Conservation (phyloP, 37 sponge, comb jelly and placozoan species). For the Axinella damicornis region DNA sequence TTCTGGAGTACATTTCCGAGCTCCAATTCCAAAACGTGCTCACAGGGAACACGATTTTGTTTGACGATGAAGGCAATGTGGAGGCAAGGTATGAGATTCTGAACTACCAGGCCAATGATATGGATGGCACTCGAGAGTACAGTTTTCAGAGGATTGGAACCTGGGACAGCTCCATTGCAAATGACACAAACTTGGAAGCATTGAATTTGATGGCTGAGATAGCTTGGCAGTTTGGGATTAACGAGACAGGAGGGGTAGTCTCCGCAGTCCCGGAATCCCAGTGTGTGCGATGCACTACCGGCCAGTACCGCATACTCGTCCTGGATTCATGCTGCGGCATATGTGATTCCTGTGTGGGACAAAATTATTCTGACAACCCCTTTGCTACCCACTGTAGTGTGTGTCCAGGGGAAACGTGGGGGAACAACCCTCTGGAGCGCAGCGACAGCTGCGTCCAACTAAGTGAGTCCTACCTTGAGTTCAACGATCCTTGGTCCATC, state of each 20-base stretch:
- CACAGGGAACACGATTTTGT: slow-evolving; percentile 52
- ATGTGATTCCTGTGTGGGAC: slow-evolving; percentile 72
- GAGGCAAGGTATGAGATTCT: slow-evolving; percentile 68
- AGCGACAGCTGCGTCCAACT: slow-evolving; percentile 56
- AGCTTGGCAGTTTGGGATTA: slow-evolving; percentile 65
- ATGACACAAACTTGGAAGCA: not conserved
- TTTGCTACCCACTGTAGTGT: slow-evolving; percentile 28
- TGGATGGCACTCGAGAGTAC: not conserved
- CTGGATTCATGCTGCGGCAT: slow-evolving; percentile 69
- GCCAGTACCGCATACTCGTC: slow-evolving; percentile 31
- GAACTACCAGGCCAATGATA: slow-evolving; percentile 52
- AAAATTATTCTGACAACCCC: slow-evolving; percentile 39
- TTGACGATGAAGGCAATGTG: slow-evolving; percentile 71
- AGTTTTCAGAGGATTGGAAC: slow-evolving; percentile 33
- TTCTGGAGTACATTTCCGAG: slow-evolving; percentile 55
- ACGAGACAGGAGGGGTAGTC: not conserved
- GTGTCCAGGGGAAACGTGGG: slow-evolving; percentile 72
- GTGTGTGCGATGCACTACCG: slow-evolving; percentile 63
- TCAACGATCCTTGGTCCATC: slow-evolving; percentile 52
- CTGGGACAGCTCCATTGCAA: slow-evolving; percentile 40
- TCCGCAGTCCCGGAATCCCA: slow-evolving; percentile 19
- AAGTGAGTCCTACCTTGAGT: slow-evolving; percentile 1
- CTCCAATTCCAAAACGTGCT: slow-evolving; percentile 49
- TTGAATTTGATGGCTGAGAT: not conserved
- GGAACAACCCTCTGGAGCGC: slow-evolving; percentile 67